phyloP scores from a whole-genome alignment of 2,797 vertebrate species.

The Chloroceryle inda region DNA sequence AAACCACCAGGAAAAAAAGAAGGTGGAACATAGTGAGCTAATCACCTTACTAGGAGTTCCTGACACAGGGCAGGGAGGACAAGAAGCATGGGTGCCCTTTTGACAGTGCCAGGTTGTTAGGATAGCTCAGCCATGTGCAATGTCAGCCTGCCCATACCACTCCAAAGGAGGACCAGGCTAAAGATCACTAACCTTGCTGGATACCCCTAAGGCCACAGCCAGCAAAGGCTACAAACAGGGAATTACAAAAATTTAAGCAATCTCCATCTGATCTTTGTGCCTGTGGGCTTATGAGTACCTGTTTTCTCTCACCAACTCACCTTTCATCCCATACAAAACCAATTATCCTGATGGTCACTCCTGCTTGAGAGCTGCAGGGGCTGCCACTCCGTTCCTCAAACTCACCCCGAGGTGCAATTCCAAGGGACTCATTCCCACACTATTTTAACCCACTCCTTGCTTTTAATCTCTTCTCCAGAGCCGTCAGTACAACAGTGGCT shows the following conservation, averaged over 20 bases:
- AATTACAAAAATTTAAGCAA: background rate
- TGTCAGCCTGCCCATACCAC: background rate
- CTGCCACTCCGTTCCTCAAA: background rate
- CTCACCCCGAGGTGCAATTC: background rate
- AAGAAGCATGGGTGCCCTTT: background rate
- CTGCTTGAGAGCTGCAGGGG: background rate
- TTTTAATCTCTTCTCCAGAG: constrained; percentile 59
- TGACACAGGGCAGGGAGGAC: background rate
- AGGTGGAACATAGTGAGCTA: background rate
- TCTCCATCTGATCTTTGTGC: background rate
- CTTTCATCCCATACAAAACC: background rate
- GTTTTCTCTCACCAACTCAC: background rate
- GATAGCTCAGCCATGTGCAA: background rate
- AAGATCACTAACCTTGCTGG: background rate
- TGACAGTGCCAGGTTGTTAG: background rate
- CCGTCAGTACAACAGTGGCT: constrained; percentile 54
- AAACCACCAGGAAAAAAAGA: background rate
- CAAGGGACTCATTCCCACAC: constrained; percentile 24
- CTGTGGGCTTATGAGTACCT: background rate
- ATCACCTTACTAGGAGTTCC: background rate
- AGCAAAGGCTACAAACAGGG: background rate
- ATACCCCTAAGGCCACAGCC: background rate
- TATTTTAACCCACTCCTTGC: constrained; percentile 34
- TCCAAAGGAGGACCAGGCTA: background rate
- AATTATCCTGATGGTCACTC: background rate